Evolutionary conservation across 1,140 invertebrate genomes (phyloP), one percentile per base, ranked within the genome.

Genomic region (Procambarus clarkii): DNA sequence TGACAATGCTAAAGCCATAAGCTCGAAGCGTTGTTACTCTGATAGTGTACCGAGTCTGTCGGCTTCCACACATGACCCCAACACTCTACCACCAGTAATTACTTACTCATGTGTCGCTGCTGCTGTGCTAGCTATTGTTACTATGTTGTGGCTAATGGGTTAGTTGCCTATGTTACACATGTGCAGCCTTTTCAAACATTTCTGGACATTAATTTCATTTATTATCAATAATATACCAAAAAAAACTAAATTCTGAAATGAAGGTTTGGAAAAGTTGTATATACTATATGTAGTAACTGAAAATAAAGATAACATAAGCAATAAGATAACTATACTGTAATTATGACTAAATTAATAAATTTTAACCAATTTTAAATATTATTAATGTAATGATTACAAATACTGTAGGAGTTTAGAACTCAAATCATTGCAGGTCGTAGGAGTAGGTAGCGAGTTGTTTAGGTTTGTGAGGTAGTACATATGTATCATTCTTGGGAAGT

Each of bases 61-160:
- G 8, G 18, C 79, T 58, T 81, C 79, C 24, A 58, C 48, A 9
- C 48, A 24, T 58, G 79, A 54, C 5, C 79, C 24, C 79, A 15
- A 81, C 79, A 81, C 13, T 24, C n/a, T 24, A 54, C 48, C 79
- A 50, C 54, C 48, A 81, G 79, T 81, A 81, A 81, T 45, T 81
- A 81, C 48, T 18, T 54, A 9, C 58, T 50, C 34, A 24, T 81
- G 48, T 58, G 79, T 81, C 54, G 79, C 54, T 81, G 50, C 50
- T 34, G 78, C 45, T 81, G 48, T 81, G 79, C 79, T 81, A 50
- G 79, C 79, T 81, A 81, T 58, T 58, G 48, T 81, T 58, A 48
- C 24, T 13, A 81, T 81, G 79, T 81, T 81, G 54, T 81, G 79
- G 79, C 45, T 81, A 45, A 54, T 81, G 79, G 79, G 48, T 54